Base-by-base conservation (phyloP, 2,797 vertebrate species). In the Oreortyx pictus region DNA sequence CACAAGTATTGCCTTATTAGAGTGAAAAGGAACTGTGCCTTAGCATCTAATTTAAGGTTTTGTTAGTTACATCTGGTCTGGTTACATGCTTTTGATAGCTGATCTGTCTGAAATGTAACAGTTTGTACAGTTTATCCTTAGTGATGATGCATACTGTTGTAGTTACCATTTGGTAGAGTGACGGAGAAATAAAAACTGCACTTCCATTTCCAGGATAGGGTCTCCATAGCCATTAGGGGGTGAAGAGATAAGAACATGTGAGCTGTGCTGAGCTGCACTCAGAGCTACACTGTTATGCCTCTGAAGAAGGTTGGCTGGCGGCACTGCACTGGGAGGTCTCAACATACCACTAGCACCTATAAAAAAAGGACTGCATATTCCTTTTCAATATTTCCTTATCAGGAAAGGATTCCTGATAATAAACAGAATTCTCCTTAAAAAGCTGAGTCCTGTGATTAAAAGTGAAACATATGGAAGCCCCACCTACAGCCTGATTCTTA, bases 361-460 rank as follows among this genome's bases (percentile, higher is more conserved):
- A 31, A 54, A 56, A 52, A 86, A 73, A 23, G 19, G 24, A 73
- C 47, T 66, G 44, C 3, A 6, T n/a, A n/a, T n/a, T n/a, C n/a
- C n/a, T n/a, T n/a, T n/a, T n/a, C n/a, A n/a, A n/a, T n/a, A n/a
- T n/a, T n/a, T n/a, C n/a, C n/a, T n/a, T n/a, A n/a, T n/a, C n/a
- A n/a, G n/a, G n/a, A n/a, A n/a, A n/a, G n/a, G n/a, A n/a, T n/a
- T 68, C 4, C 54, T n/a, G 18, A 1, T 29, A 79, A 92, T 67
- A 84, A 73, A 41, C 35, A 86, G 35, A 73, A 73, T 66, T 91
- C 46, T 94, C 77, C 74, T 81, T 82, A 52, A 93, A 94, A 93
- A 73, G 6, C 11, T 57, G 22, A 87, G 22, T 59, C 25, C 41
- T 82, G 44, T 82, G 56, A 43, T 78, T 91, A 88, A 91, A 90